These are phyloP conservation scores for Sialia sialis DNA, from an alignment of 2,113 vertebrate genomes.

Conservation along the genomic window DNA sequence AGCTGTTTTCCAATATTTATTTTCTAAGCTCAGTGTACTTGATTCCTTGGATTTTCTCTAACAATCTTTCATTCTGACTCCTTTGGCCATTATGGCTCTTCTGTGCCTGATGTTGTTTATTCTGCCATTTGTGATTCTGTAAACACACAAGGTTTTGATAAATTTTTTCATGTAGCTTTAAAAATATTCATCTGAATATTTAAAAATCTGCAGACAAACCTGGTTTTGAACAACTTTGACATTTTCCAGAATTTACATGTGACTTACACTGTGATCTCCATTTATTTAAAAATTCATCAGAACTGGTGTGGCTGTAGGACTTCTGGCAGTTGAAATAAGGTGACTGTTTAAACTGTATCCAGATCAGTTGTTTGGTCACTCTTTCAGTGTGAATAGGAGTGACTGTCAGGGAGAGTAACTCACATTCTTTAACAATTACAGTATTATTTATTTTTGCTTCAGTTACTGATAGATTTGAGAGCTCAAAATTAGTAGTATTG, in stretches of 20 bases:
- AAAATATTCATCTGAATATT: not conserved
- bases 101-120: not conserved
- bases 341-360: not conserved
- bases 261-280: not conserved
- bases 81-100: not conserved
- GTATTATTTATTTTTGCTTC: not conserved
- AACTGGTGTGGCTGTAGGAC: not conserved
- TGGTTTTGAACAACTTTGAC: not conserved
- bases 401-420: not conserved
- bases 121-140: not conserved
- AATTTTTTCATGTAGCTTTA: not conserved
- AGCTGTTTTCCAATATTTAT: not conserved
- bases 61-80: not conserved
- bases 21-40: not conserved
- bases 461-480: not conserved
- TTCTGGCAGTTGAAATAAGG: not conserved
- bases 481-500: not conserved
- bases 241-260: not conserved
- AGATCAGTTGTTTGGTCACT: not conserved
- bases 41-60: not conserved
- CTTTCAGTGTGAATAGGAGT: not conserved
- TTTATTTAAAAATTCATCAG: not conserved
- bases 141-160: not conserved
- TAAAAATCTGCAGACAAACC: not conserved
- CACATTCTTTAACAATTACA: not conserved